Base-by-base conservation (phyloP, 2,888 invertebrate genomes). In the Eupithecia subumbrata region DNA sequence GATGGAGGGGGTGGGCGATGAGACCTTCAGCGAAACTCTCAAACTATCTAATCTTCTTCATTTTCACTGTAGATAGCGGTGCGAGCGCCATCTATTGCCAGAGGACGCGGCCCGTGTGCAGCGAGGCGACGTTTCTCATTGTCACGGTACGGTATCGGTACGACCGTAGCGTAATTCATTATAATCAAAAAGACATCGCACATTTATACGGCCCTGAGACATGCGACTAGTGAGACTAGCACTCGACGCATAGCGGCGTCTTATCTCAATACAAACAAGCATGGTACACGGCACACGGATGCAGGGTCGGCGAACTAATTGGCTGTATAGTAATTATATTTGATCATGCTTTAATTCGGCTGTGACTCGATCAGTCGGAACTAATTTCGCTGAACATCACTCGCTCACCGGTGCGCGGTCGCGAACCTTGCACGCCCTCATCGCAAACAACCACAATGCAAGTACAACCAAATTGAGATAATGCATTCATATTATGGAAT, bases 111-210 rank as follows among this genome's bases (percentile, higher is more conserved):
- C 86, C 82, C 82, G 80, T 80, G 79, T 76, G 82, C 43, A 43
- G 40, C 82, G 83, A 85, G 87, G 85, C 87, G 85, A 82, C 85
- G 79, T 74, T 76, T 60, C 71, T 73, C 83, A 82, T 81, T 82
- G 83, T 84, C 86, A 81, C 84, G 76, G 66, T 60, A 67, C 66
- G 37, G 40, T 81, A 84, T 82, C 84, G 74, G 69, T 81, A 84
- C 90, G 91, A 88, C 89, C 90, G 91, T 90, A 88, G 88, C 40
- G 89, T 88, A 88, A 89, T 89, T 90, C 89, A 60, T 88, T 85
- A 87, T 88, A 88, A 90, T 92, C 93, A 92, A 93, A 93, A 94
- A 94, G 94, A 94, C 94, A 95, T 93, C 94, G 94, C 94, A 94
- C 93, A 87, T 87, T 77, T 87, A 84, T 86, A 86, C 88, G 90